Evolutionary conservation across 2,113 vertebrate species (phyloP).

Genomic region (Mobula hypostoma): DNA sequence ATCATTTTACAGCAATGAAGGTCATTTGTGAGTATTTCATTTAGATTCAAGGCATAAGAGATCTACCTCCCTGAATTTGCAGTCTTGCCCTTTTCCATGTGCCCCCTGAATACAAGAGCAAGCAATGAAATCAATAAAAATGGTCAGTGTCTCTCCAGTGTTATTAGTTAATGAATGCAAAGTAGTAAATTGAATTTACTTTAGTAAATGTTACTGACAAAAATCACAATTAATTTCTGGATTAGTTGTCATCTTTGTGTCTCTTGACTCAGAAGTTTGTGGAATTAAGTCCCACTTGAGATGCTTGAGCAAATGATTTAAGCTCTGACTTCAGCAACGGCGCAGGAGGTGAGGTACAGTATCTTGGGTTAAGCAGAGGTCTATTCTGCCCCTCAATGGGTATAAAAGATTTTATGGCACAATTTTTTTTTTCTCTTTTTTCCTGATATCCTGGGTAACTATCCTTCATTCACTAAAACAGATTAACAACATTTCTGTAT

Average conservation of each 20-base stretch:
- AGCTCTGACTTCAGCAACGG: not conserved
- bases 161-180: not conserved
- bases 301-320: not conserved
- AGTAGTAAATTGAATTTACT: not conserved
- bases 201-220: not conserved
- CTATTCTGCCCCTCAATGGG: no score
- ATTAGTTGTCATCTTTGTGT: not conserved
- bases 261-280: not conserved
- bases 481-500: not conserved
- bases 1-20: constrained; percentile 1
- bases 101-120: not conserved
- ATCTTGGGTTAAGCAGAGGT: not conserved
- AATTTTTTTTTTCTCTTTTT: no score
- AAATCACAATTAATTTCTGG: not conserved
- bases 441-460: not conserved
- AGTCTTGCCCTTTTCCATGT: not conserved
- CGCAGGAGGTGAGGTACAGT: not conserved
- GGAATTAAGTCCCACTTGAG: not conserved
- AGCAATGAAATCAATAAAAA: not conserved
- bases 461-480: not conserved
- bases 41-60: not conserved
- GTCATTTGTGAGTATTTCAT: not conserved
- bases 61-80: not conserved
- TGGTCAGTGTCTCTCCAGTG: not conserved
- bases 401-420: no score